These are phyloP conservation scores for Ormyrus pomaceus DNA, from an alignment of 2,888 invertebrate species.

Conservation along the genomic window DNA sequence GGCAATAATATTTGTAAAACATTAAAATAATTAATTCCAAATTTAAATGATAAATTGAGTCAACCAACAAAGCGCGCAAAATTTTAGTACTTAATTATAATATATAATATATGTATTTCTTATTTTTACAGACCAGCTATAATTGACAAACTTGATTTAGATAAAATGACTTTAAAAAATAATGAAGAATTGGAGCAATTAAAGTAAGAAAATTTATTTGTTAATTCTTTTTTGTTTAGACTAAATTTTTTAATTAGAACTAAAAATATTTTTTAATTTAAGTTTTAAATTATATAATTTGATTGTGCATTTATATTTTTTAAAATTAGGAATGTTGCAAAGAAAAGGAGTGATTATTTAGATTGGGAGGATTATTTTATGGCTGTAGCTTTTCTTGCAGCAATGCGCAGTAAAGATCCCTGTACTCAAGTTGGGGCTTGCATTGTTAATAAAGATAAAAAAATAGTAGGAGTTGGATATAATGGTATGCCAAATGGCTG, in stretches of 20 bases:
- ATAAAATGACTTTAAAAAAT: conserved; percentile 1
- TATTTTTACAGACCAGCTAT: neutral
- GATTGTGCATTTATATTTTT: neutral
- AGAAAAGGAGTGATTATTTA: conserved; percentile 82
- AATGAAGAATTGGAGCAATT: neutral
- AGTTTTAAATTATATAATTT: neutral
- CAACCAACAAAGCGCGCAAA: no score
- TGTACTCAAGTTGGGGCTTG: conserved; percentile 96
- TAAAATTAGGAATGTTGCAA: conserved; percentile 62
- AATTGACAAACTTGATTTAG: conserved; percentile 5
- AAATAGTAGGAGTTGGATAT: conserved; percentile 95
- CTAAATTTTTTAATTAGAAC: neutral
- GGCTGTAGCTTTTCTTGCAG: conserved; percentile 92
- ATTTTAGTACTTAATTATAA: no score
- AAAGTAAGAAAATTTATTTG: conserved; percentile 13
- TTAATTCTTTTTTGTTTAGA: neutral
- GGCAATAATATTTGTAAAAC: no score
- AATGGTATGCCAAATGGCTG: conserved; percentile 98
- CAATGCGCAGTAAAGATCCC: conserved; percentile 97
- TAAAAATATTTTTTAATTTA: conserved; percentile 33
- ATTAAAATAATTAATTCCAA: no score
- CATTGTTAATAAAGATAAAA: conserved; percentile 90
- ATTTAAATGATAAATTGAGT: no score
- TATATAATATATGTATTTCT: neutral
- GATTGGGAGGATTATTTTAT: conserved; percentile 97